Percentiles rank a stretch among this genome's conserved stretches.
phyloP scores from a whole-genome alignment of 2,797 vertebrate genomes.

The Neostethus bicornis region DNA sequence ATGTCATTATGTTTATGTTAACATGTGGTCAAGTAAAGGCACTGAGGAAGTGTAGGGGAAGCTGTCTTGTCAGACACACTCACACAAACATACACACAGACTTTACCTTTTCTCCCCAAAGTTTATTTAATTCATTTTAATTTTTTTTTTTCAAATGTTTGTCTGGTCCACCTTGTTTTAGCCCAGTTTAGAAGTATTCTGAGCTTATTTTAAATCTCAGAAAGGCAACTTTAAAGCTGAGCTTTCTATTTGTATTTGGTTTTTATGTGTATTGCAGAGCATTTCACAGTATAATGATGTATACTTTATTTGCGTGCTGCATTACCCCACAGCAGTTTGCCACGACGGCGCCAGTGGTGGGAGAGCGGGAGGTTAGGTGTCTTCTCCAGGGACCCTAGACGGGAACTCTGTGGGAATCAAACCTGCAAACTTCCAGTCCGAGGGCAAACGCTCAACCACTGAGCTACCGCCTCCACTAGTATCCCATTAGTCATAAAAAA shows the following conservation, averaged over 20 bases:
- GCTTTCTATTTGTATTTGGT: too few relatives aligned
- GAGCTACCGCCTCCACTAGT: too few relatives aligned
- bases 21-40: conserved; percentile 54
- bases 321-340: too few relatives aligned
- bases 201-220: neutral
- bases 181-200: neutral
- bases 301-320: too few relatives aligned
- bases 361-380: too few relatives aligned
- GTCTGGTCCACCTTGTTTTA: neutral
- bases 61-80: conserved; percentile 51
- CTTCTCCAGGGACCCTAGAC: too few relatives aligned
- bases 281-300: too few relatives aligned
- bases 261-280: too few relatives aligned
- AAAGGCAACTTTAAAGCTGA: neutral
- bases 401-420: too few relatives aligned
- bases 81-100: conserved; percentile 27
- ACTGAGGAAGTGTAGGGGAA: conserved; percentile 55
- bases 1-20: conserved; percentile 56
- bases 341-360: too few relatives aligned
- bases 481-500: conserved; percentile 57
- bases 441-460: too few relatives aligned
- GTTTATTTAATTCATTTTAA: neutral
- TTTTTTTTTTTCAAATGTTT: neutral
- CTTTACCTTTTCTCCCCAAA: neutral
- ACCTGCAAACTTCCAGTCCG: too few relatives aligned